Conservation (phyloP, 2,888 invertebrate species). For the Emmelina monodactyla region DNA sequence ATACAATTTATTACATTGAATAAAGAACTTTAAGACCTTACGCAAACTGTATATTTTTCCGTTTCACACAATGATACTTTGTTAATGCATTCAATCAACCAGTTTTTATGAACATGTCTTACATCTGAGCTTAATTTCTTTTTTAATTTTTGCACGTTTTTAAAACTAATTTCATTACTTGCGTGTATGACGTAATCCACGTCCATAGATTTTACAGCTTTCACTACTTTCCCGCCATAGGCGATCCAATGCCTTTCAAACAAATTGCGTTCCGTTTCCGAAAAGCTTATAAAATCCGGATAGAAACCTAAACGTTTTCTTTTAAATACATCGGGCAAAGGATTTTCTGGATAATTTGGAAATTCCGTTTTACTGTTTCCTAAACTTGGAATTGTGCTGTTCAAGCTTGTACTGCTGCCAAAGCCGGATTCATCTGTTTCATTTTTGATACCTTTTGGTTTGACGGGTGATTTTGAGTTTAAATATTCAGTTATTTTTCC, state of each 20-base stretch:
- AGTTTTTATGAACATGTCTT: constrained; percentile 42
- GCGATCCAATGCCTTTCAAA: constrained; percentile 71
- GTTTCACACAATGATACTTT: constrained; percentile 35
- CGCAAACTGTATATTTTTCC: constrained; percentile 30
- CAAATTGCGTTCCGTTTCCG: constrained; percentile 35
- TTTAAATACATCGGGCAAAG: constrained; percentile 41
- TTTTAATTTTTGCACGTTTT: constrained; percentile 32
- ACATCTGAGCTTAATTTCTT: constrained; percentile 27
- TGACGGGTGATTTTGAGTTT: constrained; percentile 6
- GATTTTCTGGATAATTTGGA: constrained; percentile 30
- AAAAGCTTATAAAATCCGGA: constrained; percentile 51
- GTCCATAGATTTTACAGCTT: constrained; percentile 33
- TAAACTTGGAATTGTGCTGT: constrained; percentile 6
- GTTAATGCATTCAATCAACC: constrained; percentile 48
- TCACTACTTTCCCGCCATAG: constrained; percentile 60
- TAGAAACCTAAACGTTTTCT: constrained; percentile 44
- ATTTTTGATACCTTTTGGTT: constrained; percentile 5
- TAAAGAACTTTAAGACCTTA: constrained; percentile 22
- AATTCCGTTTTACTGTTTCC: constrained; percentile 15
- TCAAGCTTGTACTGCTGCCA: constrained; percentile 10
- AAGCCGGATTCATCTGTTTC: constrained; percentile 11
- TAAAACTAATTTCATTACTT: constrained; percentile 27
- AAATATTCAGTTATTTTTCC: constrained; percentile 9
- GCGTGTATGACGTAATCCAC: constrained; percentile 46
- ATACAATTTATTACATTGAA: background rate